Conservation (phyloP, 23 tunicate genomes). For the Styela plicata region DNA sequence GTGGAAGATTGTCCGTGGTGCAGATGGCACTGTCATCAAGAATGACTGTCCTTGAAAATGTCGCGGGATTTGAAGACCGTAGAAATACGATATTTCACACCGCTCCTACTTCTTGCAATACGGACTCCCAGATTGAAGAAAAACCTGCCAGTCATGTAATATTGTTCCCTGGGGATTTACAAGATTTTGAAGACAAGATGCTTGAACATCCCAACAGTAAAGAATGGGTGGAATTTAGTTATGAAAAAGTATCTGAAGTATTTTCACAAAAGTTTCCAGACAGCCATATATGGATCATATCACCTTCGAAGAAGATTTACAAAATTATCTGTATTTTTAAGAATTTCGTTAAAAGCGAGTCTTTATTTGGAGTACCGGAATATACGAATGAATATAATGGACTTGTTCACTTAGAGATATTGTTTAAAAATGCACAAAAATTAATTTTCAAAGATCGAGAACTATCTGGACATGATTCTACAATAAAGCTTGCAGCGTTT, state of each 20-base stretch:
- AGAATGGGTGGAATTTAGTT: slow-evolving; percentile 52
- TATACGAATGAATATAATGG: slow-evolving; percentile 43
- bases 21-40: too few relatives aligned
- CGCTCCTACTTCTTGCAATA: too few relatives aligned
- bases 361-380: slow-evolving; percentile 59
- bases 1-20: too few relatives aligned
- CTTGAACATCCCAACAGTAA: slow-evolving; percentile 15
- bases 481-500: slow-evolving; percentile 37
- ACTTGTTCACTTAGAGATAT: slow-evolving; percentile 30
- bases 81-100: slow-evolving; percentile 50
- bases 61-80: slow-evolving; percentile 34
- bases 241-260: slow-evolving; percentile 39
- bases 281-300: slow-evolving; percentile 53
- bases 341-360: slow-evolving; percentile 76
- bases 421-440: slow-evolving; percentile 28
- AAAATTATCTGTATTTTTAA: slow-evolving; percentile 62
- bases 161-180: slow-evolving; percentile 89
- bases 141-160: slow-evolving; percentile 30
- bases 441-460: neutral
- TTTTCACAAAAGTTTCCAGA: slow-evolving; percentile 48
- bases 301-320: slow-evolving; percentile 69
- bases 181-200: slow-evolving; percentile 61
- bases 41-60: slow-evolving; percentile 14
- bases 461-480: neutral
- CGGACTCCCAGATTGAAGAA: neutral